phyloP scores from a whole-genome alignment of 2,888 invertebrate genomes.

The Andrena flavipes region DNA sequence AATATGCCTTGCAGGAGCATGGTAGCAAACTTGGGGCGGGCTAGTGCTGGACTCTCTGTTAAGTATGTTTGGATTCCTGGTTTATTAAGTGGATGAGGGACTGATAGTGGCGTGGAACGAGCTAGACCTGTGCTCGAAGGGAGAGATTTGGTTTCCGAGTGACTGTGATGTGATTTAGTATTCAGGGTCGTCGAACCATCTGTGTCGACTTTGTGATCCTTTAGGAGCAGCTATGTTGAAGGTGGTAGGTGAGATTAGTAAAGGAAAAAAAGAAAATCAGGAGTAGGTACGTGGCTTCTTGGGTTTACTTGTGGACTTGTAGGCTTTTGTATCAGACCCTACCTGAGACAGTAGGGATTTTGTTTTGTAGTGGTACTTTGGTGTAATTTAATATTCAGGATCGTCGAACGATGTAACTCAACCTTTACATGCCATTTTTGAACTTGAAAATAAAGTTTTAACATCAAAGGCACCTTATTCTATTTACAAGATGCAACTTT shows the following conservation, averaged over 20 bases:
- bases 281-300: no score
- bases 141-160: neutral
- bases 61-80: slow-evolving; percentile 33
- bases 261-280: no score
- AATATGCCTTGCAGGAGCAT: slow-evolving; percentile 72
- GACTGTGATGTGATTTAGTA: neutral
- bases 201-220: neutral
- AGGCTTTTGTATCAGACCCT: no score
- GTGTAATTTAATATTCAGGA: neutral
- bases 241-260: no score
- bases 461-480: no score
- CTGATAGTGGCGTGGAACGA: neutral
- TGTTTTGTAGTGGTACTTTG: neutral
- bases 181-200: neutral
- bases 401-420: neutral
- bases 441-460: neutral
- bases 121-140: neutral
- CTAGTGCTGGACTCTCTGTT: slow-evolving; percentile 7
- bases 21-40: slow-evolving; percentile 25
- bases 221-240: no score
- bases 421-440: neutral
- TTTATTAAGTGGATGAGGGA: slow-evolving; percentile 19
- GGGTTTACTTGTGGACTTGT: no score
- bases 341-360: no score
- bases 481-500: no score